phyloP scores from a whole-genome alignment of 2,797 vertebrate genomes.

The Tapera naevia region DNA sequence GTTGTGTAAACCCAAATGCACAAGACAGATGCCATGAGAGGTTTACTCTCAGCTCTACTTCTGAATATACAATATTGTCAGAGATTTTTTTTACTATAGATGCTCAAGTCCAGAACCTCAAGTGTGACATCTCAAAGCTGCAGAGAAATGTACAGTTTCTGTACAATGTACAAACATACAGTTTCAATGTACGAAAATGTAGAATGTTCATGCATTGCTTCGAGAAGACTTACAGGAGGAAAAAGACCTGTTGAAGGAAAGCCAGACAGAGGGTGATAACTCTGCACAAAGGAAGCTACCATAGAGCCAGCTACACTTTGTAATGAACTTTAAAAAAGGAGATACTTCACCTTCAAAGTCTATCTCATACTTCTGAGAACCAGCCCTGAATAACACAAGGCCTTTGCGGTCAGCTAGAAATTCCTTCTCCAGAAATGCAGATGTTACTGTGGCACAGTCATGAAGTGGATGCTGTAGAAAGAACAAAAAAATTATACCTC shows the following conservation, averaged over 20 bases:
- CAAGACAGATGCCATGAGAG: not conserved
- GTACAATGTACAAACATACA: no score
- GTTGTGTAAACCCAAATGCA: not conserved
- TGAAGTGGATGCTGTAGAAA: slow-evolving; percentile 15
- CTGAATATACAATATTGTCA: not conserved
- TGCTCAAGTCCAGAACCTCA: not conserved
- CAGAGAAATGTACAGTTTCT: not conserved
- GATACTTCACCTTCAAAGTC: slow-evolving; percentile 49
- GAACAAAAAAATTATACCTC: not conserved
- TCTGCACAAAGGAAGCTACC: not conserved
- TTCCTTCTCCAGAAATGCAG: slow-evolving; percentile 34
- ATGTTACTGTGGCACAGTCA: not conserved
- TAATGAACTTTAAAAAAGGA: not conserved
- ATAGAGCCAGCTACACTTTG: not conserved
- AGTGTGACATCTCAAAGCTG: not conserved
- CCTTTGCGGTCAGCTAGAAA: slow-evolving; percentile 4
- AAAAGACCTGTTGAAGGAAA: not conserved
- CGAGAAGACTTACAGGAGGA: not conserved
- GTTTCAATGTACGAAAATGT: no score
- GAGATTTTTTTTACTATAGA: not conserved
- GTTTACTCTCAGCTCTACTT: not conserved
- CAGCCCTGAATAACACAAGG: slow-evolving; percentile 27
- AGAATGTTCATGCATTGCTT: not conserved
- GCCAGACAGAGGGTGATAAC: not conserved
- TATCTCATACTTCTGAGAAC: slow-evolving; percentile 46